These are phyloP conservation scores for Calyptommatus sinebrachiatus DNA, from an alignment of 2,113 vertebrate genomes.

Conservation along the genomic window DNA sequence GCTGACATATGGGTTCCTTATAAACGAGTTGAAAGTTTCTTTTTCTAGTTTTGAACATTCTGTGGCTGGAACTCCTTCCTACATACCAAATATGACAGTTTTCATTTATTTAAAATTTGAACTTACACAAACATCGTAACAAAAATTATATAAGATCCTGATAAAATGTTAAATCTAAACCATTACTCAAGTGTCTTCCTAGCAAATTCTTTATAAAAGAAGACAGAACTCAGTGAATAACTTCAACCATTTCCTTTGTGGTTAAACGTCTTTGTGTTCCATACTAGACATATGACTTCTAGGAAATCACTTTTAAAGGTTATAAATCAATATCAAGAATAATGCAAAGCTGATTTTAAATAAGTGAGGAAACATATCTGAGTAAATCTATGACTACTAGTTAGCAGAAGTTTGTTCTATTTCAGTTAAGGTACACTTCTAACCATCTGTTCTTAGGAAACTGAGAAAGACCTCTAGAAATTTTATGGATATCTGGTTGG, in stretches of 20 bases:
- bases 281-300: background rate
- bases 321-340: slow-evolving; percentile 29
- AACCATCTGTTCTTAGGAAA: too few relatives aligned
- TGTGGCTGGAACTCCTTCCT: background rate
- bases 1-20: slow-evolving; percentile 51
- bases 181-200: background rate
- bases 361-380: slow-evolving; percentile 12
- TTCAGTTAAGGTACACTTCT: too few relatives aligned
- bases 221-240: background rate
- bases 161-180: slow-evolving; percentile 32
- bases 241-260: slow-evolving; percentile 6
- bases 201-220: background rate
- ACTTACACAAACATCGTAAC: slow-evolving; percentile 22
- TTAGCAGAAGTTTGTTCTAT: background rate
- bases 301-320: slow-evolving; percentile 26
- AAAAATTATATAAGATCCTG: slow-evolving; percentile 38
- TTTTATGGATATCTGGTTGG: too few relatives aligned
- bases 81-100: background rate
- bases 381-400: background rate
- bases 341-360: slow-evolving; percentile 33
- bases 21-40: slow-evolving; percentile 32
- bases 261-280: slow-evolving; percentile 3
- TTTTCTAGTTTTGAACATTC: background rate
- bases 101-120: slow-evolving; percentile 24
- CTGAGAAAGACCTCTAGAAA: too few relatives aligned